Base-by-base conservation (phyloP, 2,888 invertebrate species). In the Adela reaumurella region DNA sequence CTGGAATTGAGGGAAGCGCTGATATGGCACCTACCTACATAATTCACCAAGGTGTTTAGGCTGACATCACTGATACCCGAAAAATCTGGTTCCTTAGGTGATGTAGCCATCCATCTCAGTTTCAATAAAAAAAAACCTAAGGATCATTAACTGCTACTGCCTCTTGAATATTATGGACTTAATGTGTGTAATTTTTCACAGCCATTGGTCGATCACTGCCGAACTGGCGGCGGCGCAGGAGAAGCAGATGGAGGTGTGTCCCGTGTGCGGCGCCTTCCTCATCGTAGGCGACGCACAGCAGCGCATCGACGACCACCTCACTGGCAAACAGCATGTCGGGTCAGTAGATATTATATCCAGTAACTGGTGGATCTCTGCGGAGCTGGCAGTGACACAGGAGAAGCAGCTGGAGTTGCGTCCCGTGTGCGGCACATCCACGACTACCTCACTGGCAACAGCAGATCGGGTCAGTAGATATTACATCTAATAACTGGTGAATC, bases 401-500 rank as follows among this genome's bases (percentile, higher is more conserved):
- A 97, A 98, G 69, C 95, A 95, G 67, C 97, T 98, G 97, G 97
- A 97, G 72, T 97, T 99, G 17, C 99, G 98, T 70, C 93, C 95
- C 57, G 94, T 97, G 1, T 99, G 98, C 67, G 98, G 98, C 1
- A 98, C 52, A 93, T 98, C 50, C 97, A 98, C 61, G 98, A 99
- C 68, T 98, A 99, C 79, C 78, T 98, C 50, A 94, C 94, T 83
- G 99, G 98, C 24, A 99, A 77, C 98, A 98, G 70, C 99, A 99
- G 79, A 89, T 97, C 54, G 98, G 98, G 64, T 94, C 84, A 77
- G 87, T 48, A 18, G 19, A 35, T 24, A 24, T 8, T 24, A n/a
- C n/a, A n/a, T n/a, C n/a, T 59, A 83, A 84, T 58, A 83, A 84
- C 57, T 87, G 87, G 85, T 84, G 84, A 47, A 82, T 88, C 74